Conservation (phyloP, 2,113 vertebrate genomes). For the Aleadryas rufinucha region DNA sequence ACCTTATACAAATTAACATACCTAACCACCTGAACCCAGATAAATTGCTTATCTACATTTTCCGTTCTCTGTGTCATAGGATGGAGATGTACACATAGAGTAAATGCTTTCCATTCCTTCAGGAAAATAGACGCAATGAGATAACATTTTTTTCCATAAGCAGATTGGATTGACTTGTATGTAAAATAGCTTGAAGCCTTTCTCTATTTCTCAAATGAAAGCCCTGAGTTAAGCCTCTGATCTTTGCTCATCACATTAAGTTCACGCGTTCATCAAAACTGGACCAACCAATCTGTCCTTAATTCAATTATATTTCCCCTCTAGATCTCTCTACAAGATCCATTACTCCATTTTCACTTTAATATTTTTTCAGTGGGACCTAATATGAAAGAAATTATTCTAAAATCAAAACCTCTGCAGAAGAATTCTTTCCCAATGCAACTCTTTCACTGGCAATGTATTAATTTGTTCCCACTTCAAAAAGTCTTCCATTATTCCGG, state of each 20-base stretch:
- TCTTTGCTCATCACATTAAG: conserved; percentile 8
- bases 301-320: background rate
- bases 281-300: background rate
- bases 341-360: background rate
- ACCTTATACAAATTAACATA: background rate
- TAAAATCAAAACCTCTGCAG: background rate
- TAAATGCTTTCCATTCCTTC: background rate
- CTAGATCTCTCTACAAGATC: background rate
- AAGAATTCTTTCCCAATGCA: background rate
- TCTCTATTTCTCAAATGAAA: background rate
- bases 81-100: background rate
- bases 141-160: background rate
- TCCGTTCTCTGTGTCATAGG: background rate
- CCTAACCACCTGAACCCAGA: background rate
- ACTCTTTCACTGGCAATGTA: background rate
- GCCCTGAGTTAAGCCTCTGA: background rate
- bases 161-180: background rate
- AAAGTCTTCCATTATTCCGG: background rate
- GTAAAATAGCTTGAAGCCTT: background rate
- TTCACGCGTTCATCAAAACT: background rate
- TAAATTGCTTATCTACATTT: background rate
- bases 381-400: background rate
- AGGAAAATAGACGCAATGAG: background rate
- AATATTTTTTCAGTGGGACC: background rate
- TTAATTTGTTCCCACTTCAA: background rate